A percentile compares a stretch with the other conserved stretches of the same genome.
phyloP scores from a whole-genome alignment of 2,113 vertebrate genomes.

The Phasianus colchicus region DNA sequence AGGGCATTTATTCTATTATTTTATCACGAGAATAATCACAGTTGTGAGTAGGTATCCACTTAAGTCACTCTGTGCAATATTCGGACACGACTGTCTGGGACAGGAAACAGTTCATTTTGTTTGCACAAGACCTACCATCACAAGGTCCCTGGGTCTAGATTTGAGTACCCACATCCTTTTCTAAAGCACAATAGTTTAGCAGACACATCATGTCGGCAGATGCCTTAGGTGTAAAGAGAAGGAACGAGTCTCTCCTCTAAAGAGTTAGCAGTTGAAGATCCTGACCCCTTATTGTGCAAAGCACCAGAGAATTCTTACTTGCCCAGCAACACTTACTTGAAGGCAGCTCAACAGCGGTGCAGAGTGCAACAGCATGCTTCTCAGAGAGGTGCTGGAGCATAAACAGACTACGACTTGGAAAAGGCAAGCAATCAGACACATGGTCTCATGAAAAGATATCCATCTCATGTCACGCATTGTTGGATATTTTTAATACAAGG shows the following conservation, averaged over 20 bases:
- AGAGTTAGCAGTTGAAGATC: neutral
- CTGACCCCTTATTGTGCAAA: neutral
- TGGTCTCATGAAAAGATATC: neutral
- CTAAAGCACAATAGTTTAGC: neutral
- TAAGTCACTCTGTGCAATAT: neutral
- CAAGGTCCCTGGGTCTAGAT: neutral
- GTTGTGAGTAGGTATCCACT: neutral
- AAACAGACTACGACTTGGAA: constrained; percentile 30
- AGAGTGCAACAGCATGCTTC: neutral
- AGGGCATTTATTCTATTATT: neutral
- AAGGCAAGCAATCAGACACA: neutral
- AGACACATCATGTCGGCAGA: neutral
- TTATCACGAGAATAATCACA: neutral
- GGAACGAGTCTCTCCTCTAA: neutral
- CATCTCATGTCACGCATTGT: neutral
- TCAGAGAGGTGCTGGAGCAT: neutral
- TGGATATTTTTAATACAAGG: constrained; percentile 14
- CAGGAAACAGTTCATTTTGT: neutral
- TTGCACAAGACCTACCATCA: neutral
- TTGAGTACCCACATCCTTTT: neutral
- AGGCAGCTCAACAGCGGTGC: neutral
- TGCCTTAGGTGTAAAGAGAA: neutral
- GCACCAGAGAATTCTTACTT: neutral
- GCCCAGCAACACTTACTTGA: neutral
- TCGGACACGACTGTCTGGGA: neutral